Evolutionary conservation across 2,888 invertebrate species (phyloP).

Genomic region (Lasius fuliginosus): DNA sequence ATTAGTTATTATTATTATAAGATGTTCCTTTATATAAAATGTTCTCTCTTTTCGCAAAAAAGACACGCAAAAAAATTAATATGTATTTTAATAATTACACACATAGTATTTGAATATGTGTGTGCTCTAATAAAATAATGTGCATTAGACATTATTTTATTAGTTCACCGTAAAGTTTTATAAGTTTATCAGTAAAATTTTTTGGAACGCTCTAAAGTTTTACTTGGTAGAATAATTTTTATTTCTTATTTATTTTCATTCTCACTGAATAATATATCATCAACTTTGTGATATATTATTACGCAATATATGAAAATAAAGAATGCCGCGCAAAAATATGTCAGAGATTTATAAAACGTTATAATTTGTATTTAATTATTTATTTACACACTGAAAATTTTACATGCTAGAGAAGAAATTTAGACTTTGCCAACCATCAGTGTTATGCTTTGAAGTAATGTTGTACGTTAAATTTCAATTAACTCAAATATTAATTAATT

Average conservation of each 20-base stretch:
- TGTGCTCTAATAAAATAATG: not conserved
- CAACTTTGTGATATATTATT: not conserved
- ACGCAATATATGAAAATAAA: not conserved
- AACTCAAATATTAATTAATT: slow-evolving; percentile 42
- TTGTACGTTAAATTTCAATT: slow-evolving; percentile 45
- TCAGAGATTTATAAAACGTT: not conserved
- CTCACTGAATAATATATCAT: not conserved
- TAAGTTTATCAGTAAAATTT: not conserved
- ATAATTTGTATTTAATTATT: slow-evolving; percentile 9
- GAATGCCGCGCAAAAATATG: not conserved
- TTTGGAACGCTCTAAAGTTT: not conserved
- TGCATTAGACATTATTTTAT: not conserved
- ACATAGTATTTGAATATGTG: not conserved
- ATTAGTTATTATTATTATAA: not conserved
- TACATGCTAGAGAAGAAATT: not conserved
- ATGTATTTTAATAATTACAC: not conserved
- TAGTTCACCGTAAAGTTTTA: not conserved
- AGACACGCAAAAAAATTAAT: not conserved
- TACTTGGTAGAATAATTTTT: not conserved
- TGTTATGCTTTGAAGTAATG: not conserved
- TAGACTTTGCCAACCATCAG: not conserved
- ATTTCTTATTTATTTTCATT: not conserved
- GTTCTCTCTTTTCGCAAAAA: not conserved
- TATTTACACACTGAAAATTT: not conserved
- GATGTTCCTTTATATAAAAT: not conserved